Evolutionary conservation across 2,888 invertebrate genomes (phyloP).

Genomic region (Anagyrus pseudococci): DNA sequence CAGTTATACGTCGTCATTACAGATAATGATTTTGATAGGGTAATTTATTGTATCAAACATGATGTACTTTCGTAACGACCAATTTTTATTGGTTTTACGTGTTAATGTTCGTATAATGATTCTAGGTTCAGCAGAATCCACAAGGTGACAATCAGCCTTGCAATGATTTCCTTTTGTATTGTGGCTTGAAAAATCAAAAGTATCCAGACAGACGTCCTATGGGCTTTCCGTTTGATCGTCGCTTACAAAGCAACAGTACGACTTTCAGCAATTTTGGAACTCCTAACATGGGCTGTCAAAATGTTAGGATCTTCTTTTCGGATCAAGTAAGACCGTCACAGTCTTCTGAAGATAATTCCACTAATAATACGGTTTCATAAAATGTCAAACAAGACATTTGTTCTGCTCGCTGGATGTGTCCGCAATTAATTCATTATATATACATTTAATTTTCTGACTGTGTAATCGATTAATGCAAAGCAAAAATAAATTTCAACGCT

Average conservation of each 20-base stretch:
- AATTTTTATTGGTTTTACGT: too few species aligned
- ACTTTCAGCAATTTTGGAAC: constrained; percentile 74
- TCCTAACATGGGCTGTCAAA: constrained; percentile 74
- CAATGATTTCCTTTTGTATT: constrained; percentile 78
- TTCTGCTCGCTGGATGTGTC: too few species aligned
- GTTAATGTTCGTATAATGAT: too few species aligned
- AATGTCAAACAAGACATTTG: too few species aligned
- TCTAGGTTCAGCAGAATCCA: constrained; percentile 47
- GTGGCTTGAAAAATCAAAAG: constrained; percentile 74
- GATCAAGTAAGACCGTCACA: constrained; percentile 63
- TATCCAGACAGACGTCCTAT: constrained; percentile 81
- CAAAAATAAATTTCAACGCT: too few species aligned
- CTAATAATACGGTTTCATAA: too few species aligned
- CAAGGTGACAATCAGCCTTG: constrained; percentile 59
- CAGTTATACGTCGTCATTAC: constrained; percentile 61
- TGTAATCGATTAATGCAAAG: too few species aligned
- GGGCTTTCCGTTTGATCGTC: constrained; percentile 84
- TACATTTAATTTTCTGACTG: too few species aligned
- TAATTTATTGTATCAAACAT: neutral
- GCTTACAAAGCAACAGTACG: constrained; percentile 65
- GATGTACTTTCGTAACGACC: too few species aligned
- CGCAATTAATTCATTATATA: too few species aligned
- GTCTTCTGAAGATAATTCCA: too few species aligned
- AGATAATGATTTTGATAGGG: neutral
- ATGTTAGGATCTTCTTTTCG: constrained; percentile 69